Evolutionary conservation across 2,113 vertebrate genomes (phyloP).

Genomic region (Charadrius vociferus): DNA sequence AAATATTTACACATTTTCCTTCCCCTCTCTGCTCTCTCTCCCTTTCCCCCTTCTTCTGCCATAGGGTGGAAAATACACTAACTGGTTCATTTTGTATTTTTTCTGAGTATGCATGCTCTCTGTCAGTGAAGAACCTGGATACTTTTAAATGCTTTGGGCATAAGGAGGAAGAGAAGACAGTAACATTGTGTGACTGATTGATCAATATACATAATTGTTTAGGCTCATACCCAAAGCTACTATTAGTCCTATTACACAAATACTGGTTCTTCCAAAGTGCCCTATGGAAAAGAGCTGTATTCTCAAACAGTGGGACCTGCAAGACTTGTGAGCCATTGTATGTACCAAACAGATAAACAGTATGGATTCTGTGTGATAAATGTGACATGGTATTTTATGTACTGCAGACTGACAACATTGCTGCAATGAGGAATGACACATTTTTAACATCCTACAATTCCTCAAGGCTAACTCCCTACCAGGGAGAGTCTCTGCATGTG

Average conservation of each 20-base stretch:
- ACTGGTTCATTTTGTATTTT: not conserved
- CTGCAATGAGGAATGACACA: not conserved
- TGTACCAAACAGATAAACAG: not conserved
- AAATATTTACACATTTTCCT: not conserved
- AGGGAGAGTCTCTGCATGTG: not conserved
- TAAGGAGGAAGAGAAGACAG: not conserved
- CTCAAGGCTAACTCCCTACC: not conserved
- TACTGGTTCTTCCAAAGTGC: not conserved
- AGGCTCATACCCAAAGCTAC: not conserved
- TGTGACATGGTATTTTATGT: not conserved
- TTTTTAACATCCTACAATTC: not conserved
- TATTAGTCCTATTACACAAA: not conserved
- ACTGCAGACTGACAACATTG: not conserved
- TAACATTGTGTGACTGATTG: rapidly evolving
- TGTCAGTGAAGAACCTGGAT: not conserved
- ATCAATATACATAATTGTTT: not conserved
- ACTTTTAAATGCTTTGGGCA: not conserved
- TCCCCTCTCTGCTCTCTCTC: not conserved
- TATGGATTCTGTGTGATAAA: not conserved
- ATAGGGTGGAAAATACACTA: not conserved
- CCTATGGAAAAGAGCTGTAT: not conserved
- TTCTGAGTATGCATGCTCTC: not conserved
- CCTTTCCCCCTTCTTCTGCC: not conserved
- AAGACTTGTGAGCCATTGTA: not conserved
- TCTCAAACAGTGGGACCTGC: not conserved